These are phyloP conservation scores for Trissoscelio sp. DNA, from an alignment of 2,888 invertebrate species.

Conservation along the genomic window DNA sequence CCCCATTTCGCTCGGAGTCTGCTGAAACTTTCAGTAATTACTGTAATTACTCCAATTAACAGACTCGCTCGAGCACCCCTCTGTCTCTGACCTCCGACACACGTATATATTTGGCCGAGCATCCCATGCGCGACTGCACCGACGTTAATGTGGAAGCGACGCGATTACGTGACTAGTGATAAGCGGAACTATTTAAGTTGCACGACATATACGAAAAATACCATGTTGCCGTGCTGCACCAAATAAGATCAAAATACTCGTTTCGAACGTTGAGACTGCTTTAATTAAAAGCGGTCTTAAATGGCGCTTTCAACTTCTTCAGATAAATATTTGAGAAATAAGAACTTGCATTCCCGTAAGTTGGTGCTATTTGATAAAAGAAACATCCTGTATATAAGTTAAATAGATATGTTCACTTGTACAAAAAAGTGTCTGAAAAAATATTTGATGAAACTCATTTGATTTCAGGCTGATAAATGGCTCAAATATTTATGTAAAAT, in stretches of 20 bases:
- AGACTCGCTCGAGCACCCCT: slow-evolving; percentile 81
- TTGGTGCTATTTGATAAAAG: too few species aligned
- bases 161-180: slow-evolving; percentile 69
- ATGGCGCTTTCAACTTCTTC: too few species aligned
- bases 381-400: too few species aligned
- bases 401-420: too few species aligned
- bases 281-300: slow-evolving; percentile 39
- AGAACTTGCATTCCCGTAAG: too few species aligned
- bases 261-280: slow-evolving; percentile 3
- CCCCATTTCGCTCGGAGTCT: slow-evolving; percentile 69
- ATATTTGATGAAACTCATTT: too few species aligned
- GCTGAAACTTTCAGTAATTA: slow-evolving; percentile 83
- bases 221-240: slow-evolving; percentile 17
- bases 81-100: slow-evolving; percentile 75
- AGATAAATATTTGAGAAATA: too few species aligned
- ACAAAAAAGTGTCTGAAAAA: too few species aligned
- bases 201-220: slow-evolving; percentile 51
- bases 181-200: slow-evolving; percentile 66
- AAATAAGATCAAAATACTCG: slow-evolving; percentile 47
- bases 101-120: slow-evolving; percentile 61
- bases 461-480: too few species aligned
- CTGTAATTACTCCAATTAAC: slow-evolving; percentile 84
- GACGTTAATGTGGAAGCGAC: slow-evolving; percentile 59
- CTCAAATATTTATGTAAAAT: too few species aligned
- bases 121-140: slow-evolving; percentile 57